Percentiles rank a stretch among this genome's conserved stretches.
These are phyloP conservation scores for Lamprotornis superbus DNA, from an alignment of 2,113 vertebrate species.

Conservation along the genomic window DNA sequence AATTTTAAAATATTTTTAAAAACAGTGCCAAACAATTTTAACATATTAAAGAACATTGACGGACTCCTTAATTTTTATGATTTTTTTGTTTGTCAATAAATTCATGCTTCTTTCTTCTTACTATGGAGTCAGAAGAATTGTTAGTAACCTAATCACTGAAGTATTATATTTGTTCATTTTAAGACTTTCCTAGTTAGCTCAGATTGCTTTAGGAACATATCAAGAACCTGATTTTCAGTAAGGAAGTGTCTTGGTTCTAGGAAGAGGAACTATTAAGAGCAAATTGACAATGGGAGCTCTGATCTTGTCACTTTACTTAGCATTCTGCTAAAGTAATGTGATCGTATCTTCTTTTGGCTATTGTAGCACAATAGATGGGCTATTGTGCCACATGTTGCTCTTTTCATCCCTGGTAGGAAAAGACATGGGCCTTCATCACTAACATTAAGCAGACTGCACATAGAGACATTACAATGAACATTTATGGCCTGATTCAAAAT, in stretches of 20 bases:
- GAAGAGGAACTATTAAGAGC: background rate
- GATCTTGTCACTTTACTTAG: background rate
- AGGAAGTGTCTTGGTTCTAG: background rate
- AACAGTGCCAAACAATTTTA: background rate
- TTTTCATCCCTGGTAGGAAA: background rate
- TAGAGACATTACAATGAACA: slow-evolving; percentile 8
- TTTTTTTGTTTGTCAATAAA: background rate
- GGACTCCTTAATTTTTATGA: background rate
- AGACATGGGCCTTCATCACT: background rate
- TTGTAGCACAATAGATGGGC: background rate
- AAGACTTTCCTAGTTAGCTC: background rate
- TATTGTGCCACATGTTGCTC: background rate
- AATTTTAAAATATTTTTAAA: background rate
- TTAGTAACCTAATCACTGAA: background rate
- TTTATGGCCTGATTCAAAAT: slow-evolving; percentile 43
- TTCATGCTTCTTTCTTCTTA: background rate
- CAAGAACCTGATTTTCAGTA: background rate
- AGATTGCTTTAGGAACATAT: background rate
- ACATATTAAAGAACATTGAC: background rate
- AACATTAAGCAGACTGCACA: background rate
- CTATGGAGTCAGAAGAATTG: background rate
- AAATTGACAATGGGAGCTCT: background rate
- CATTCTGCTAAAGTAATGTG: background rate
- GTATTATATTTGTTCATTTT: background rate
- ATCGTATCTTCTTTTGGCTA: background rate